phyloP scores from a whole-genome alignment of 2,888 invertebrate genomes.

The Atethmia centrago region DNA sequence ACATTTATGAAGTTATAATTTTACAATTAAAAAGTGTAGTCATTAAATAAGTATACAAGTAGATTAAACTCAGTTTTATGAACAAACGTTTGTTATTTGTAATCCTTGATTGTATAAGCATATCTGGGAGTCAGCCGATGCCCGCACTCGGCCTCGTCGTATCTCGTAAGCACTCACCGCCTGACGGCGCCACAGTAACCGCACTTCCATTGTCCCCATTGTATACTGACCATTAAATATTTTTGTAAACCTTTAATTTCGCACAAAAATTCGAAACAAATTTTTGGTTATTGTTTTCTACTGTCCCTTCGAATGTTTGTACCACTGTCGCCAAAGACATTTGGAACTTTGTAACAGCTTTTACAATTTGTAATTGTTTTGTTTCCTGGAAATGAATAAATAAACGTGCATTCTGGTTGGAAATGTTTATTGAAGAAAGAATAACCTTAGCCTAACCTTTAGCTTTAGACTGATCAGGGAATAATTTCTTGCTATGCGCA shows the following conservation, averaged over 20 bases:
- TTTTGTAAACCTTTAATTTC: slow-evolving; percentile 54
- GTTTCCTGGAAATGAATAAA: slow-evolving; percentile 78
- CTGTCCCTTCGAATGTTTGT: slow-evolving; percentile 61
- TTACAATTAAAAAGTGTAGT: slow-evolving; percentile 83
- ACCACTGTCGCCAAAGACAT: slow-evolving; percentile 69
- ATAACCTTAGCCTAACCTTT: slow-evolving; percentile 19
- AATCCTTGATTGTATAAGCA: slow-evolving; percentile 72
- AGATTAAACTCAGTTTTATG: slow-evolving; percentile 77
- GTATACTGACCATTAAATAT: slow-evolving; percentile 52
- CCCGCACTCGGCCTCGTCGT: slow-evolving; percentile 23
- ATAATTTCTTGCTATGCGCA: neutral
- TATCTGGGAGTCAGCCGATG: slow-evolving; percentile 25
- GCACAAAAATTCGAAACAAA: slow-evolving; percentile 66
- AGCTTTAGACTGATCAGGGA: neutral
- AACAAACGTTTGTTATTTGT: slow-evolving; percentile 82
- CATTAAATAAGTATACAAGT: slow-evolving; percentile 87
- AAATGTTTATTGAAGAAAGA: slow-evolving; percentile 29
- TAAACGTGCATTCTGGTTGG: slow-evolving; percentile 81
- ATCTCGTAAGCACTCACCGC: slow-evolving; percentile 24
- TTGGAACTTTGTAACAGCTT: slow-evolving; percentile 80
- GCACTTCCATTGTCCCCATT: slow-evolving; percentile 53
- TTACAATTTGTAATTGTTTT: slow-evolving; percentile 83
- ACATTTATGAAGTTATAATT: slow-evolving; percentile 70
- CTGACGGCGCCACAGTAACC: slow-evolving; percentile 37
- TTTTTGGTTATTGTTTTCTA: slow-evolving; percentile 61